phyloP scores from a whole-genome alignment of 2,113 vertebrate genomes.

The Girardinichthys multiradiatus region DNA sequence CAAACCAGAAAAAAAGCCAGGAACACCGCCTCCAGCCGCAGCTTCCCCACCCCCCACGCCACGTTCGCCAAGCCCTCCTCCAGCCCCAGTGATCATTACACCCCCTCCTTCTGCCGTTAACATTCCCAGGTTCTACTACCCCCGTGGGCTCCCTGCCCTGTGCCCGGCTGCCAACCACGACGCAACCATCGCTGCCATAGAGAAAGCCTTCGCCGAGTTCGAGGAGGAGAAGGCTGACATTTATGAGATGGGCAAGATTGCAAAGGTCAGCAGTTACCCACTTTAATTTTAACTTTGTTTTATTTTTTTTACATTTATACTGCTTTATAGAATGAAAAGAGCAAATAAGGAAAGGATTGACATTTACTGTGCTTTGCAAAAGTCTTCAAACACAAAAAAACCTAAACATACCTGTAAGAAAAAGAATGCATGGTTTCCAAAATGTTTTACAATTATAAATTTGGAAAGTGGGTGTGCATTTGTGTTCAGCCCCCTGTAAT shows the following conservation, averaged over 20 bases:
- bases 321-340: not conserved
- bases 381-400: no score
- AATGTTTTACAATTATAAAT: no score
- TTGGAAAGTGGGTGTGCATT: no score
- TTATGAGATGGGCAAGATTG: conserved; percentile 95
- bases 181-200: conserved; percentile 85
- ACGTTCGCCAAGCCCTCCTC: conserved; percentile 82
- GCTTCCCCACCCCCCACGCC: conserved; percentile 70
- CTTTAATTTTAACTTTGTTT: not conserved
- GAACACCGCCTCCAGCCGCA: conserved; percentile 79
- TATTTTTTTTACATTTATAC: not conserved
- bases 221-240: conserved; percentile 94
- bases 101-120: conserved; percentile 87
- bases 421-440: no score
- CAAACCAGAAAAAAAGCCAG: conserved; percentile 95
- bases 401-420: no score
- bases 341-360: not conserved
- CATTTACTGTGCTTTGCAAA: no score
- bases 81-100: conserved; percentile 81
- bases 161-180: conserved; percentile 85
- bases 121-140: conserved; percentile 99
- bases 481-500: no score
- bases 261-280: conserved; percentile 84
- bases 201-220: conserved; percentile 87
- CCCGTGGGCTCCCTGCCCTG: conserved; percentile 90